Base-by-base conservation (phyloP, 1,140 invertebrate species). In the Leguminivora glycinivorella region DNA sequence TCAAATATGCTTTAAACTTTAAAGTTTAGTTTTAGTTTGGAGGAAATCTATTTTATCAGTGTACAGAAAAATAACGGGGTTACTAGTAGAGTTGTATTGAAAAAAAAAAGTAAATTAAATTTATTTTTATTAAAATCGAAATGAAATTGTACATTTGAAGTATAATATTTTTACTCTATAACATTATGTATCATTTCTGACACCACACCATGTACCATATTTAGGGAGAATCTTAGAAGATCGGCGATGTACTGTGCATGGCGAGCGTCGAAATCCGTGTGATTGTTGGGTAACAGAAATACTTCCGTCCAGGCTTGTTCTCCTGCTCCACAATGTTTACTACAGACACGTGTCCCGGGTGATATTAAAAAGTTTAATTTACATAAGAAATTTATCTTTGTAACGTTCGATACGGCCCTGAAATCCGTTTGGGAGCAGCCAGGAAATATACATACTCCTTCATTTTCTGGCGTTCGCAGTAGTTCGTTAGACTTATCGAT, bases 351-450 rank as follows among this genome's bases (percentile, higher is more conserved):
- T 22, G 56, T 56, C 22, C 56, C 56, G 9, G 56, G 22, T 56
- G 56, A 24, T 56, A 56, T 56, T 25, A 56, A 56, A 56, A 56
- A 56, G 56, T 56, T 56, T 56, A 56, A 56, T 25, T 56, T 56
- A 56, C 56, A 56, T 10, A 56, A 22, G 24, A 56, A 56, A 56
- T 56, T 56, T 56, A 56, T 56, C 24, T 24, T 56, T 56, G 9
- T 10, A 56, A 56, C 56, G 24, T 56, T 56, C 56, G 22, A 9
- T 56, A 56, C 56, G 4, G 56, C 22, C 56, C 56, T 22, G 56
- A 56, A 56, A 24, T 56, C 47, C n/a, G 47, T 56, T 56, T 24
- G 47, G 47, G 47, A 56, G 47, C 47, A 56, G 19, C 47, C 47
- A 19, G 47, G 47, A 56, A 56, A 56, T 56, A 56, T 19, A 56